Percentiles rank a stretch among this genome's conserved stretches.
Conservation (phyloP, 2,797 vertebrate species). For the Siniperca undulata region DNA sequence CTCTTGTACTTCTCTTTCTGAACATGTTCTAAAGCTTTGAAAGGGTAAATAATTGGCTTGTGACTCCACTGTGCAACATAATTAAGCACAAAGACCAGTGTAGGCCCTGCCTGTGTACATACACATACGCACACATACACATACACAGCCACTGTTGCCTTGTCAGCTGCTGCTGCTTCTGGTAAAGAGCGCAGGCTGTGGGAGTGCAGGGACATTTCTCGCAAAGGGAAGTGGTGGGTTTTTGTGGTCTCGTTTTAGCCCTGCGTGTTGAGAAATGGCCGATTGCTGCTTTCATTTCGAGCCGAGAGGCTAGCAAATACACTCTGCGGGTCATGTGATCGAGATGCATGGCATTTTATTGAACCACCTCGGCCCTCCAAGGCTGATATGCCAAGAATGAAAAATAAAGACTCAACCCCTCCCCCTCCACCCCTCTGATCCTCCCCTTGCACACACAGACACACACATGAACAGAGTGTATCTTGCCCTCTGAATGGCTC, state of each 20-base stretch:
- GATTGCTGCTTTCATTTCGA: constrained; percentile 74
- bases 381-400: constrained; percentile 80
- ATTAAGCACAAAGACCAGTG: constrained; percentile 60
- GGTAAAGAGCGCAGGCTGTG: constrained; percentile 77
- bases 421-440: constrained; percentile 19
- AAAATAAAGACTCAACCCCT: constrained; percentile 69
- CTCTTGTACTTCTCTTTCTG: constrained; percentile 40
- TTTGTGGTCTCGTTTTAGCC: constrained; percentile 76
- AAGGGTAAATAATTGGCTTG: constrained; percentile 73
- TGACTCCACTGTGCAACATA: constrained; percentile 65
- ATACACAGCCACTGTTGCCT: constrained; percentile 54
- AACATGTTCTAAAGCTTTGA: constrained; percentile 55
- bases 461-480: constrained; percentile 27
- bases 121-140: constrained; percentile 28
- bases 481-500: constrained; percentile 58
- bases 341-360: constrained; percentile 74
- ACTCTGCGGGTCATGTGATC: constrained; percentile 58
- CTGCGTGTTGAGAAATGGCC: constrained; percentile 78
- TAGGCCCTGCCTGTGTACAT: constrained; percentile 34
- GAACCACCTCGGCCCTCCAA: constrained; percentile 68
- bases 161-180: constrained; percentile 78
- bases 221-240: constrained; percentile 80
- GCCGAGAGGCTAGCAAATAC: constrained; percentile 72
- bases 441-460: constrained; percentile 47
- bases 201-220: constrained; percentile 81